phyloP scores from a whole-genome alignment of 2,888 invertebrate species.

The Yponomeuta cagnagella region DNA sequence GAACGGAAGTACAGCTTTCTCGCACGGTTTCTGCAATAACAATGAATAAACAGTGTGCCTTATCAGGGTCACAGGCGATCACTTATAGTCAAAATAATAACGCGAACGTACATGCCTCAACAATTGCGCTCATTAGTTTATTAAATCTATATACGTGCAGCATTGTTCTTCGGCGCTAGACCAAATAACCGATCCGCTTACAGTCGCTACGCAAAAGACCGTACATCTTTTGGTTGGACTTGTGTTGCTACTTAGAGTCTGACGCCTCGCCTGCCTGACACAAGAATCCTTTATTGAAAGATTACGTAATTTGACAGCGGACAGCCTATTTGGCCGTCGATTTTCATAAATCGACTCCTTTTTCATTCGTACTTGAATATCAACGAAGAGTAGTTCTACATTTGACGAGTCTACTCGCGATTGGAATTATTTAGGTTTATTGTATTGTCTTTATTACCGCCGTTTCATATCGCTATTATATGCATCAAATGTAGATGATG shows the following conservation, averaged over 20 bases:
- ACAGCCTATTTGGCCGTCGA: neutral
- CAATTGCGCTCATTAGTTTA: conserved; percentile 50
- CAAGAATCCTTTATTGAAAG: neutral
- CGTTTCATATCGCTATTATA: too few species aligned
- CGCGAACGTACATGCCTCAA: conserved; percentile 28
- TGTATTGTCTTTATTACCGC: too few species aligned
- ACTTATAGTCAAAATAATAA: conserved; percentile 69
- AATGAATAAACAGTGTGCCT: conserved; percentile 46
- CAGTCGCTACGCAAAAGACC: neutral
- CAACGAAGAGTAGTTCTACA: too few species aligned
- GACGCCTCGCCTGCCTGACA: neutral
- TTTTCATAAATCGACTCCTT: neutral
- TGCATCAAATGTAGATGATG: too few species aligned
- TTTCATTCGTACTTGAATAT: too few species aligned
- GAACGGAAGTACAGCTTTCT: conserved; percentile 49
- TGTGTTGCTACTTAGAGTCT: neutral
- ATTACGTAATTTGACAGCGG: neutral
- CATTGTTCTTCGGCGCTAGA: conserved; percentile 72
- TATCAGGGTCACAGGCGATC: conserved; percentile 61
- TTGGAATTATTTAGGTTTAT: too few species aligned
- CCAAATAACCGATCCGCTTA: conserved; percentile 66
- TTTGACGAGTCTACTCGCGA: too few species aligned
- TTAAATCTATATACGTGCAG: conserved; percentile 52
- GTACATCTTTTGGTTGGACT: neutral
- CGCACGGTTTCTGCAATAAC: conserved; percentile 53